Conservation (phyloP, 2,888 invertebrate species). For the Lapara coniferarum region DNA sequence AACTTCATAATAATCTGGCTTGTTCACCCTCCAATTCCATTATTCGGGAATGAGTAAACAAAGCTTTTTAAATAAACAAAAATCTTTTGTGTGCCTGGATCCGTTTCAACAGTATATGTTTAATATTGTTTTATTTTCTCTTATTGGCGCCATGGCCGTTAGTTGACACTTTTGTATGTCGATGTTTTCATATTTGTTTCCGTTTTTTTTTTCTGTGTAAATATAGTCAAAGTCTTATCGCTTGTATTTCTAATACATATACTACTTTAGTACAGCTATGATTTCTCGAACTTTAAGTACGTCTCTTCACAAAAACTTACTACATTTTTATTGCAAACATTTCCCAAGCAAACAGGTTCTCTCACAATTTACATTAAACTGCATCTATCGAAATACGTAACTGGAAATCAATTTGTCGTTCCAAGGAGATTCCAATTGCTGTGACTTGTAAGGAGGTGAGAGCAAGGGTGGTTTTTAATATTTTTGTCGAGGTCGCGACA, state of each 20-base stretch:
- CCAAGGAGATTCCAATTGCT: slow-evolving; percentile 53
- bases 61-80: slow-evolving; percentile 35
- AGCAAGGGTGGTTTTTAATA: slow-evolving; percentile 64
- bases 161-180: background rate
- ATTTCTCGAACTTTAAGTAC: background rate
- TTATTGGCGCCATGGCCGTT: background rate
- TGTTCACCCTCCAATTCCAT: slow-evolving; percentile 37
- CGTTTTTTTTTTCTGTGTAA: too few relatives aligned
- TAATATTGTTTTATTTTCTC: background rate
- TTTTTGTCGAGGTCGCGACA: slow-evolving; percentile 68
- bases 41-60: slow-evolving; percentile 38
- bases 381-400: slow-evolving; percentile 60
- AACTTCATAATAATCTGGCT: slow-evolving; percentile 38
- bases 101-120: background rate
- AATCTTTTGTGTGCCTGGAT: slow-evolving; percentile 33
- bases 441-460: slow-evolving; percentile 44
- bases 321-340: background rate
- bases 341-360: background rate
- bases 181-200: background rate
- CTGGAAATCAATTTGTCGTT: slow-evolving; percentile 71
- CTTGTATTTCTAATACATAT: too few relatives aligned
- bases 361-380: slow-evolving; percentile 45
- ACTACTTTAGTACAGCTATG: too few relatives aligned
- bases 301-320: background rate
- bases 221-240: too few relatives aligned